Evolutionary conservation across 2,888 invertebrate genomes (phyloP), one percentile per base, ranked within the genome.

Genomic region (Oscheius sp.): DNA sequence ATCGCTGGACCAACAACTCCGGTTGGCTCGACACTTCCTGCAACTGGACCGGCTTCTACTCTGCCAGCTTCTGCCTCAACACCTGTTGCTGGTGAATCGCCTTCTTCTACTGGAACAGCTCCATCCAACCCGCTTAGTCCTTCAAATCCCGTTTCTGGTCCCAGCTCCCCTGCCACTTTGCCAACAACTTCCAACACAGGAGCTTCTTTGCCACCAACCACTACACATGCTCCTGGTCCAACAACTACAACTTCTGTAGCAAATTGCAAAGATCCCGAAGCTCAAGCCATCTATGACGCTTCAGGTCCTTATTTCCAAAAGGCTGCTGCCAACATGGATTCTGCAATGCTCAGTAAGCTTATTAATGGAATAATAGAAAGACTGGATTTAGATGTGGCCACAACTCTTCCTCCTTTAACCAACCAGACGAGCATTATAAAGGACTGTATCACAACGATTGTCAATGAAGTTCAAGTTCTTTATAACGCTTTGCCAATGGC

Each of bases 251-350:
- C 48, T 23, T 20, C 48, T 17, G 37, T 8, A 37, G 8, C 37
- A 37, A 31, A 55, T 17, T 55, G 55, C 33, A n/a, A 33, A 23
- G 55, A 55, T 33, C 55, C 55, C 10, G 31, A 55, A 20, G 31
- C 33, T 4, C 31, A 33, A 10, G 12, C n/a, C 3, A 25, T 55
- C 17, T 20, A 34, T 3, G 34, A 55, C 3, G 55, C n/a, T 12
- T 55, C 55, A 1, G 55, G 20, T 2, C 20, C 37, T 20, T 20
- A 20, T 1, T 55, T 55, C 20, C 55, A 55, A 33, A 37, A 33
- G 12, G 37, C 34, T 4, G 20, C n/a, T 10, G 34, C 6, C 3
- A 34, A 55, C 17, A 10, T 55, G 34, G 25, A 55, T n/a, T 20
- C 33, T n/a, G 33, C 17, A 17, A 3, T 55, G 6, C 20, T 20